Evolutionary conservation across 1,140 invertebrate species (phyloP).

Genomic region (Drosophila repleta): DNA sequence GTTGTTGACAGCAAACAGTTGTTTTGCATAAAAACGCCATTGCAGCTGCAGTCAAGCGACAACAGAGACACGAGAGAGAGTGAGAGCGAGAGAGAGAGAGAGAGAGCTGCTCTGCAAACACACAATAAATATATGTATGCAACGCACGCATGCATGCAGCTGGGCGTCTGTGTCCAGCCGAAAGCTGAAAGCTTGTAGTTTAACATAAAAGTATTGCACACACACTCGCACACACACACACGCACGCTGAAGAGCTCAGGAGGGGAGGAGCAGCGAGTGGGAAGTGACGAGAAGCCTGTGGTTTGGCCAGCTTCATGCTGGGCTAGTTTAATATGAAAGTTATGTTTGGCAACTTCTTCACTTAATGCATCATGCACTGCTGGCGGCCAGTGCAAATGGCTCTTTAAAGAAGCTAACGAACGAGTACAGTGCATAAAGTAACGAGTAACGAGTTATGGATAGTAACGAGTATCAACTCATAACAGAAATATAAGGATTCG

Average conservation of each 20-base stretch:
- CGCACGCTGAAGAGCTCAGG: not conserved
- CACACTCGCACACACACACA: not conserved
- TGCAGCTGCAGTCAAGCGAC: conserved; percentile 43
- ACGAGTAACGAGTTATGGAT: not conserved
- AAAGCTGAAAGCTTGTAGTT: conserved; percentile 19
- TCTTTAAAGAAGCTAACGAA: no score
- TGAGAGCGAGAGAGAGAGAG: not conserved
- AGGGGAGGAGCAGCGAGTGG: not conserved
- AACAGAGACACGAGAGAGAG: not conserved
- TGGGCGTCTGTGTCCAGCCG: conserved; percentile 15
- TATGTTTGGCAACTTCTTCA: not conserved
- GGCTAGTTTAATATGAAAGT: conserved; percentile 1
- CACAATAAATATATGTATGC: conserved; percentile 56
- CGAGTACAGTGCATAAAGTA: not conserved
- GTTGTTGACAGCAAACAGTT: conserved; percentile 77
- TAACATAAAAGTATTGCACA: conserved; percentile 22
- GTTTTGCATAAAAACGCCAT: conserved; percentile 80
- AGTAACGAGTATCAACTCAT: no score
- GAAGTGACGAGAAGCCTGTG: not conserved
- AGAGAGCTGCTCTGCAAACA: conserved; percentile 48
- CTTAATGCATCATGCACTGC: no score
- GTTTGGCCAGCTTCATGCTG: not conserved
- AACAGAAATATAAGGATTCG: no score
- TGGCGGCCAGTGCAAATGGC: no score
- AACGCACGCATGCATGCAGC: no score